These are phyloP conservation scores for Psammodynastes pulverulentus DNA, from an alignment of 2,113 vertebrate genomes.

Conservation along the genomic window DNA sequence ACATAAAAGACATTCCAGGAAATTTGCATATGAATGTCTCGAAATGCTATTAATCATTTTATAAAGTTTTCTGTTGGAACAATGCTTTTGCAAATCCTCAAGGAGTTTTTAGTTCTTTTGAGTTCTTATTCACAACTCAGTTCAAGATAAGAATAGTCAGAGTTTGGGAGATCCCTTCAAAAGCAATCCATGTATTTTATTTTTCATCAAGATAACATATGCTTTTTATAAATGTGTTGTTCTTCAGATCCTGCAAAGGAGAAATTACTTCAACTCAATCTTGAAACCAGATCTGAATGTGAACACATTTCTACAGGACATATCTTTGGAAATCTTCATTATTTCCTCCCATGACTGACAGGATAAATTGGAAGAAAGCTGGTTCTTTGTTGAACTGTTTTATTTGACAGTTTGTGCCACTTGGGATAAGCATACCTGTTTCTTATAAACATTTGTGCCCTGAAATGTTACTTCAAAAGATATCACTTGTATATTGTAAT, in stretches of 20 bases:
- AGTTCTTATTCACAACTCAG: conserved; percentile 24
- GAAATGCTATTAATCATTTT: conserved; percentile 58
- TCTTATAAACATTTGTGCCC: not conserved
- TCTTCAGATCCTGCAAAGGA: conserved; percentile 16
- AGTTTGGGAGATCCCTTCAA: conserved; percentile 31
- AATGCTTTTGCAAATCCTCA: conserved; percentile 43
- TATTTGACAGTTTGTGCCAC: not conserved
- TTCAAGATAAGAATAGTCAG: conserved; percentile 46
- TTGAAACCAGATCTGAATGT: not conserved
- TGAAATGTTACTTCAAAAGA: not conserved
- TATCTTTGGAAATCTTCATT: fast-evolving
- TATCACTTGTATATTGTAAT: not conserved
- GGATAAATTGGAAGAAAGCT: not conserved
- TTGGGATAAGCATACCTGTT: not conserved
- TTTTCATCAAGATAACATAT: conserved; percentile 28
- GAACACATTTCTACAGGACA: not conserved
- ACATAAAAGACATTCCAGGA: conserved; percentile 55
- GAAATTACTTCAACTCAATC: not conserved
- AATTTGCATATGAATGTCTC: conserved; percentile 57
- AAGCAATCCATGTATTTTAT: conserved; percentile 11
- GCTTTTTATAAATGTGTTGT: not conserved
- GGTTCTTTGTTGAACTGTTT: not conserved
- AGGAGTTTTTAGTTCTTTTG: conserved; percentile 41
- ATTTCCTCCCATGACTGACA: fast-evolving
- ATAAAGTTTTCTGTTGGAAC: conserved; percentile 37